Conservation (phyloP, 2,113 vertebrate species). For the Egretta garzetta region DNA sequence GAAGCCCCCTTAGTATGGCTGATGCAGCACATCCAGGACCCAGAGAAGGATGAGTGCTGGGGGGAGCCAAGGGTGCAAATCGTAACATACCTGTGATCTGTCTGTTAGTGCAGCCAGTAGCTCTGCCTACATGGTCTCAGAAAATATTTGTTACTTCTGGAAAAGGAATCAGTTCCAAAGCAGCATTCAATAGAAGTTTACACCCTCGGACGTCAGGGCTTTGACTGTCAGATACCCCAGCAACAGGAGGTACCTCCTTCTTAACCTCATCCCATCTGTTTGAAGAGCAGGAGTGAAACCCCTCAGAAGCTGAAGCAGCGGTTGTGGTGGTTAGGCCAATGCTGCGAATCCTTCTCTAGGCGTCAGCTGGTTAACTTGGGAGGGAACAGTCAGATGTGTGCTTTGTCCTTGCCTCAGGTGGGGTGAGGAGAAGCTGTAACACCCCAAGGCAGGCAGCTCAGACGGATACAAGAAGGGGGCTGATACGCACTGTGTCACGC, state of each 20-base stretch:
- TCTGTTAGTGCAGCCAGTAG: background rate
- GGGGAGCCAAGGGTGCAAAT: background rate
- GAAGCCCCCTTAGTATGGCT: background rate
- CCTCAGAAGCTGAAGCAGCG: background rate
- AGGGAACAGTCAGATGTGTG: background rate
- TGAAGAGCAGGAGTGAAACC: background rate
- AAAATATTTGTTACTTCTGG: background rate
- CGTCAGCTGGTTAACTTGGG: background rate
- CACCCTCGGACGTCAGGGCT: background rate
- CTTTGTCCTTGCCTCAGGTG: background rate
- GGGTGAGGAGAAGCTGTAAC: background rate
- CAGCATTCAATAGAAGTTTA: background rate
- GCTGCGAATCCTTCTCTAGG: background rate
- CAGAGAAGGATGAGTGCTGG: background rate
- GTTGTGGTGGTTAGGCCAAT: fast-evolving
- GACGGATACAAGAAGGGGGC: background rate
- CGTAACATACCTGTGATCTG: background rate
- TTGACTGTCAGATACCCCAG: background rate
- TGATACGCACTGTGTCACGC: background rate
- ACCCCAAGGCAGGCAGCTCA: background rate
- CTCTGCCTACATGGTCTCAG: background rate
- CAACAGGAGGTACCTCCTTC: background rate
- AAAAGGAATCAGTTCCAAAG: background rate
- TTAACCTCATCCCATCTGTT: background rate
- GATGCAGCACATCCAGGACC: background rate